Percentiles rank a stretch among this genome's conserved stretches.
Evolutionary conservation across 2,888 invertebrate species (phyloP).

Genomic region (Tribolium freemani): DNA sequence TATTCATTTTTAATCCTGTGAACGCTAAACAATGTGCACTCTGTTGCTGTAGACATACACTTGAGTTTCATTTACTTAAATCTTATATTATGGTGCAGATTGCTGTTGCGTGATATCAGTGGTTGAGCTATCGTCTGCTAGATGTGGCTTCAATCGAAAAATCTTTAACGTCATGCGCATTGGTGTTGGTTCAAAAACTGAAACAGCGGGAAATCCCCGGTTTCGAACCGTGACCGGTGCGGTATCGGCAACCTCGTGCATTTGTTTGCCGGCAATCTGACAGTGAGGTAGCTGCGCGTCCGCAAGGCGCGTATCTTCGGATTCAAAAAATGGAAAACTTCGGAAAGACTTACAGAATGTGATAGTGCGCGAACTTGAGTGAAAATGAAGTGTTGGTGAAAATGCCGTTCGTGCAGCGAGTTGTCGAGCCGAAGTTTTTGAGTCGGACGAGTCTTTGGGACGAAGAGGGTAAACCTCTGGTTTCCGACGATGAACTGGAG

Average conservation of each 20-base stretch:
- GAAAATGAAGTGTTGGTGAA: constrained; percentile 56
- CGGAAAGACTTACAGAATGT: constrained; percentile 10
- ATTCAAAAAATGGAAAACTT: constrained; percentile 12
- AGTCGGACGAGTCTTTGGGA: constrained; percentile 78
- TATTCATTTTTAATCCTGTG: too few relatives aligned
- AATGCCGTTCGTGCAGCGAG: constrained; percentile 91
- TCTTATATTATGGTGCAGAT: background rate
- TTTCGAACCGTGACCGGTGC: constrained; percentile 35
- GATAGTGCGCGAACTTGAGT: constrained; percentile 32
- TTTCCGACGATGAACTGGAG: constrained; percentile 84
- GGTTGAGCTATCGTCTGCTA: background rate
- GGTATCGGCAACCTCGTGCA: constrained; percentile 31
- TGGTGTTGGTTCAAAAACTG: constrained; percentile 18
- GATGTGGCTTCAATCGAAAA: background rate
- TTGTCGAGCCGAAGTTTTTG: constrained; percentile 85
- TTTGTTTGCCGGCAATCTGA: constrained; percentile 40
- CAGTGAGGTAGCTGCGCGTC: constrained; percentile 21
- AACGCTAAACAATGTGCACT: too few relatives aligned
- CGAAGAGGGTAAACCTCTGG: constrained; percentile 72
- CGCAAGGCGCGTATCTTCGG: constrained; percentile 4
- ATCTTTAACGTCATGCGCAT: constrained; percentile 24
- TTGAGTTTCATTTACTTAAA: background rate
- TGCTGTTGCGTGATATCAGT: background rate
- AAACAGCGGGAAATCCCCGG: constrained; percentile 40
- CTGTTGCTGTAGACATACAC: too few relatives aligned